These are phyloP conservation scores for Gastracanthus pulcherrimus DNA, from an alignment of 2,888 invertebrate species.

Conservation along the genomic window DNA sequence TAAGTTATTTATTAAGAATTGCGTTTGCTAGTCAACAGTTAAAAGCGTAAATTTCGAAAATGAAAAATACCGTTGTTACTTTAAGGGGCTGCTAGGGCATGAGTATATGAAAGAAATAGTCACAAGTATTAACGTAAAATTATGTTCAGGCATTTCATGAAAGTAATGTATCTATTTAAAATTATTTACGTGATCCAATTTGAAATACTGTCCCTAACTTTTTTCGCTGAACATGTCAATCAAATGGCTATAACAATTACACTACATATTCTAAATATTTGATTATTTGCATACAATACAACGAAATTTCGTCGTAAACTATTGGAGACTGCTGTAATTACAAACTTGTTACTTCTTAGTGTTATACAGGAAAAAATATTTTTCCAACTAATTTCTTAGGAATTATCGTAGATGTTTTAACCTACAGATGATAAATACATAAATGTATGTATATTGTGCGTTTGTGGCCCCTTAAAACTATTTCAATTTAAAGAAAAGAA, in stretches of 20 bases:
- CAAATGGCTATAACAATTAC: constrained; percentile 20
- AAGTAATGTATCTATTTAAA: too few species aligned
- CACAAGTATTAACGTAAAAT: neutral
- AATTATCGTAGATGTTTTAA: constrained; percentile 15
- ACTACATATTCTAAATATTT: constrained; percentile 21
- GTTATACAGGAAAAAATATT: neutral
- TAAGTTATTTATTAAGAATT: constrained; percentile 26
- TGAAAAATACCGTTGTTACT: constrained; percentile 45
- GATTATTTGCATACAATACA: constrained; percentile 33
- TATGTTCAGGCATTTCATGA: too few species aligned
- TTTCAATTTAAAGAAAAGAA: constrained; percentile 38
- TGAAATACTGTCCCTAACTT: neutral
- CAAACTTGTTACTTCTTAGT: constrained; percentile 24
- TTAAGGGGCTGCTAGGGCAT: constrained; percentile 55
- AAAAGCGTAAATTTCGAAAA: constrained; percentile 29
- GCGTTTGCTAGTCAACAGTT: constrained; percentile 41
- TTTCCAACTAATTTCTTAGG: constrained; percentile 28
- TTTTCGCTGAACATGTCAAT: neutral
- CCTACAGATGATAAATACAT: neutral
- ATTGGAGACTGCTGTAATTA: constrained; percentile 29
- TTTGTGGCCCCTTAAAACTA: constrained; percentile 52
- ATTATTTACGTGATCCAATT: too few species aligned
- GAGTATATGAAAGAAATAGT: constrained; percentile 22
- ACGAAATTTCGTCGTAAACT: constrained; percentile 35
- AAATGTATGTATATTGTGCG: constrained; percentile 40